phyloP scores from a whole-genome alignment of 1,140 invertebrate species.

The Drosophila nebulosa region DNA sequence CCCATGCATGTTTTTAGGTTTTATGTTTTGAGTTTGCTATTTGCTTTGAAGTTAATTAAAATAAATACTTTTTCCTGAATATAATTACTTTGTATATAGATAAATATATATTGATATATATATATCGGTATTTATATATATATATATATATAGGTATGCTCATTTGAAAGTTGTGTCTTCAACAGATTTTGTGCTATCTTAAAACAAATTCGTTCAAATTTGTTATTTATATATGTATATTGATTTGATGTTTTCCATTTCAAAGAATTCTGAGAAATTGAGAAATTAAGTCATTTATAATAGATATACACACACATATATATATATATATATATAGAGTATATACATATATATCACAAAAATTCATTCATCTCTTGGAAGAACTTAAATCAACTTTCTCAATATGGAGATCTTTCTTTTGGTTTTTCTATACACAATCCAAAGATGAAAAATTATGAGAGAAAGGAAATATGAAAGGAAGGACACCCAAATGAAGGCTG shows the following conservation, averaged over 20 bases:
- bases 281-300: background rate
- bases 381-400: background rate
- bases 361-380: background rate
- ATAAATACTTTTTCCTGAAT: slow-evolving; percentile 27
- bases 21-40: background rate
- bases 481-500: no score
- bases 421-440: background rate
- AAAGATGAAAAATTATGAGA: background rate
- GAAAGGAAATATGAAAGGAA: no score
- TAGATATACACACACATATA: no score
- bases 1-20: background rate
- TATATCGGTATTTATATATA: background rate
- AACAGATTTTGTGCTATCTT: background rate
- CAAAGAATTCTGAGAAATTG: background rate
- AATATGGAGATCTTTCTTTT: background rate
- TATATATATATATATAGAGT: no score
- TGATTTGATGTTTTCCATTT: background rate
- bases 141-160: background rate
- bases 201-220: background rate
- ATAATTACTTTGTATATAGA: slow-evolving; percentile 8
- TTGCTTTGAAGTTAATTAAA: slow-evolving; percentile 7
- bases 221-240: background rate
- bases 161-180: background rate
- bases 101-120: slow-evolving; percentile 3
- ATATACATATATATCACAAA: no score